These are phyloP conservation scores for Onychomys leucogaster DNA, from an alignment of 2,797 vertebrate genomes.

Conservation along the genomic window DNA sequence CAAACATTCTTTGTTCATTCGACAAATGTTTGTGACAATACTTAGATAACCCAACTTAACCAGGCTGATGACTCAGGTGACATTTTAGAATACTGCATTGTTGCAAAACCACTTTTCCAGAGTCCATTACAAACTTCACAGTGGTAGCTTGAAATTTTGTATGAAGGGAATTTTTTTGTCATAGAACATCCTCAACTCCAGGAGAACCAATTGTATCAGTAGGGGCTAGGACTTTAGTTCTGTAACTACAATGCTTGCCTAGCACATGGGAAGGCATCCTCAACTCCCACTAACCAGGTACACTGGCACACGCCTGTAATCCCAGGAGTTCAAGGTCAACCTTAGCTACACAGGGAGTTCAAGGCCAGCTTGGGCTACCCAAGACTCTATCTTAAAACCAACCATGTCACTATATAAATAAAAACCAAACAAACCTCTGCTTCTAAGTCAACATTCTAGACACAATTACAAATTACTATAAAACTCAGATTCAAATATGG, in stretches of 20 bases:
- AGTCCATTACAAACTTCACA: background rate
- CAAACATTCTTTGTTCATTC: background rate
- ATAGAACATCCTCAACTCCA: background rate
- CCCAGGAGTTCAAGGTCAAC: background rate
- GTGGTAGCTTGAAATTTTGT: background rate
- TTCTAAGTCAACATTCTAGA: slow-evolving; percentile 25
- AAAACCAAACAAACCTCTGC: background rate
- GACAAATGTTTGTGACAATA: background rate
- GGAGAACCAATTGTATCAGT: background rate
- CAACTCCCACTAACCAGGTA: background rate
- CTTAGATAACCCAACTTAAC: background rate
- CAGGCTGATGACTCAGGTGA: background rate
- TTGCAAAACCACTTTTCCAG: slow-evolving; percentile 16
- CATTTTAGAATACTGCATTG: slow-evolving; percentile 30
- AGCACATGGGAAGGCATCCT: too few relatives aligned
- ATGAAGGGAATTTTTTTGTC: background rate
- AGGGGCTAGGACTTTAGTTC: background rate
- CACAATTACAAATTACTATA: slow-evolving; percentile 34
- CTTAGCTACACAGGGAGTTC: background rate
- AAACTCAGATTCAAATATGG: slow-evolving; percentile 25
- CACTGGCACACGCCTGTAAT: background rate
- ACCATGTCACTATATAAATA: background rate
- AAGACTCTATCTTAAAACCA: background rate
- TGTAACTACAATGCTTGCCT: too few relatives aligned
- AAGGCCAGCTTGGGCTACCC: background rate